A percentile compares a stretch with the other conserved stretches of the same genome.
These are phyloP conservation scores for Taphrorychus bicolor DNA, from an alignment of 2,888 invertebrate genomes.

Conservation along the genomic window DNA sequence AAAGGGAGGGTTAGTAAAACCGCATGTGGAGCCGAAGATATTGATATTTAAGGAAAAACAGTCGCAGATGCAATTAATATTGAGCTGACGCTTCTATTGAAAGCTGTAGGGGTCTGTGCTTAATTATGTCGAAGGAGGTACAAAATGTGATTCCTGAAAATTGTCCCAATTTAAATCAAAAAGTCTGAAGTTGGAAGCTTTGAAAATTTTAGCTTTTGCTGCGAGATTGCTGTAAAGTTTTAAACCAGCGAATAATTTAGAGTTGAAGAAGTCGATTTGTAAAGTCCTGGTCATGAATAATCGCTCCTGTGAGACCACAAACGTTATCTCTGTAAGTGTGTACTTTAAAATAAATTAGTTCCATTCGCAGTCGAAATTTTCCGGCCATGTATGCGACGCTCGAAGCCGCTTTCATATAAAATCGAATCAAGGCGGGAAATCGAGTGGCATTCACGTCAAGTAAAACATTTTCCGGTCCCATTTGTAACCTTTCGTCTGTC, in stretches of 20 bases:
- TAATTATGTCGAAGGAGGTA: constrained; percentile 1
- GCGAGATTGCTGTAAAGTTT: not conserved
- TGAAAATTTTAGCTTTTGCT: not conserved
- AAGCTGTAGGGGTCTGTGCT: not conserved
- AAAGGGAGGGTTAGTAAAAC: not conserved
- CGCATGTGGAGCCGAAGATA: not conserved
- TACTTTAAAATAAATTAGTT: constrained; percentile 10
- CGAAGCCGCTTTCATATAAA: constrained; percentile 32
- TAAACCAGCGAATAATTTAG: not conserved
- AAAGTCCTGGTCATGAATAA: not conserved
- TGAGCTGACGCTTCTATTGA: not conserved
- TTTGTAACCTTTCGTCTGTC: constrained; percentile 47
- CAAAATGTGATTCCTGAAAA: constrained; percentile 41
- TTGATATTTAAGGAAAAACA: not conserved
- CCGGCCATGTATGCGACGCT: constrained; percentile 2
- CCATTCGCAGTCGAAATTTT: not conserved
- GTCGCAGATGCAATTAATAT: not conserved
- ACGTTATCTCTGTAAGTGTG: not conserved
- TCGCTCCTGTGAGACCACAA: not conserved
- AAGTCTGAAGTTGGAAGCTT: not conserved
- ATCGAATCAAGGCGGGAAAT: constrained; percentile 47
- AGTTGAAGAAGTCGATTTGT: not conserved
- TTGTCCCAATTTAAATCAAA: constrained; percentile 38
- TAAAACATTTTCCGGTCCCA: constrained; percentile 43
- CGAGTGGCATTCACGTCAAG: constrained; percentile 44